These are phyloP conservation scores for Aldrovandia affinis DNA, from an alignment of 2,797 vertebrate genomes.

Conservation along the genomic window DNA sequence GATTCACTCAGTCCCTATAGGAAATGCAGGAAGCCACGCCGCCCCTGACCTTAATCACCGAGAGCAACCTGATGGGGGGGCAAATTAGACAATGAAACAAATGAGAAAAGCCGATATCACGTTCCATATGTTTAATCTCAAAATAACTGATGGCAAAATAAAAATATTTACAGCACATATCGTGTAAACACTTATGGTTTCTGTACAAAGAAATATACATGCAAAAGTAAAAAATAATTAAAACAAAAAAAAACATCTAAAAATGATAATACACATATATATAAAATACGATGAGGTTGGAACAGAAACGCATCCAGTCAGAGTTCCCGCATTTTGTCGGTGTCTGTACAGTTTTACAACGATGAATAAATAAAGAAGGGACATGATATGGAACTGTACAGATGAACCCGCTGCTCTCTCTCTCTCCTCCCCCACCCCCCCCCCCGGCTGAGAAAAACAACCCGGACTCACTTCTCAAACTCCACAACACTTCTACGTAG, in stretches of 20 bases:
- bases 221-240: constrained; percentile 80
- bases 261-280: constrained; percentile 63
- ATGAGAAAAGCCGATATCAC: constrained; percentile 51
- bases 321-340: constrained; percentile 59
- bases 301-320: constrained; percentile 85
- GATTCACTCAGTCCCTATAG: background rate
- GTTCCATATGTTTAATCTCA: constrained; percentile 93
- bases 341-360: constrained; percentile 81
- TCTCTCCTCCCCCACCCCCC: constrained; percentile 33
- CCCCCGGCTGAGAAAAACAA: constrained; percentile 20
- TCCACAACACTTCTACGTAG: background rate
- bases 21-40: background rate
- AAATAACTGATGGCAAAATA: constrained; percentile 96
- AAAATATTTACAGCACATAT: constrained; percentile 94
- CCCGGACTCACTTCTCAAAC: background rate
- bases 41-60: background rate
- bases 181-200: constrained; percentile 88
- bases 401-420: constrained; percentile 40
- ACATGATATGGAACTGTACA: constrained; percentile 60
- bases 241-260: constrained; percentile 63
- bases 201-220: constrained; percentile 99
- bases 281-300: constrained; percentile 80
- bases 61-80: background rate
- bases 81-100: constrained; percentile 22
- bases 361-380: constrained; percentile 64